Percentiles rank a stretch among this genome's conserved stretches.
Evolutionary conservation across 2,888 invertebrate species (phyloP).

Genomic region (Zaprionus obscuricornis): DNA sequence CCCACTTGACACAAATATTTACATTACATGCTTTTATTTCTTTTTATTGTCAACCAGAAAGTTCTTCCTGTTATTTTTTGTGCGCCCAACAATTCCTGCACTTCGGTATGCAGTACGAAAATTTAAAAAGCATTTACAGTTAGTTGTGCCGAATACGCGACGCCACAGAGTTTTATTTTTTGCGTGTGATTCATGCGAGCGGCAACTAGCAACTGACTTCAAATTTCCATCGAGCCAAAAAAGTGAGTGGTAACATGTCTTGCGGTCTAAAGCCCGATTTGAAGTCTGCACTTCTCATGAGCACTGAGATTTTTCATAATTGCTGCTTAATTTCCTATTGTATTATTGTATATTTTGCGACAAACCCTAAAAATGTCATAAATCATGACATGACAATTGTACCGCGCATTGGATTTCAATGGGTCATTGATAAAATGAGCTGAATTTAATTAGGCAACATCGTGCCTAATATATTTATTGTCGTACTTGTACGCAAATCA

Average conservation of each 20-base stretch:
- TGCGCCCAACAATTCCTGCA: constrained; percentile 24
- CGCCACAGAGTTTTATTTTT: constrained; percentile 32
- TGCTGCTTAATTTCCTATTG: constrained; percentile 46
- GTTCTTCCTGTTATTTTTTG: constrained; percentile 24
- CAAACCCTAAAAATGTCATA: constrained; percentile 22
- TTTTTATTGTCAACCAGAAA: constrained; percentile 34
- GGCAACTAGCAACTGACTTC: constrained; percentile 50
- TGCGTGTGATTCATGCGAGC: constrained; percentile 64
- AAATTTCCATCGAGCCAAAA: constrained; percentile 42
- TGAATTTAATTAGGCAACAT: constrained; percentile 52
- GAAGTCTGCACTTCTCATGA: constrained; percentile 24
- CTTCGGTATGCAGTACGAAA: constrained; percentile 52
- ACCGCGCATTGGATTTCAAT: constrained; percentile 2
- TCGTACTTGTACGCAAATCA: constrained; percentile 37
- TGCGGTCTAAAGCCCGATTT: constrained; percentile 18
- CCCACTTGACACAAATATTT: constrained; percentile 32
- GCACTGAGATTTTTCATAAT: constrained; percentile 10
- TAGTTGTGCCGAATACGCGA: constrained; percentile 63
- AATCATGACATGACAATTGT: constrained; percentile 11
- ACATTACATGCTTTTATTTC: constrained; percentile 14
- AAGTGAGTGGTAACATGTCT: constrained; percentile 37
- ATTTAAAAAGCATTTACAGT: constrained; percentile 43
- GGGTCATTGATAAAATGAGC: constrained; percentile 33
- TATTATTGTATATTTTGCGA: constrained; percentile 23
- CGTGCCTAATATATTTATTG: constrained; percentile 28